Percentiles rank a stretch among this genome's conserved stretches.
phyloP scores from a whole-genome alignment of 2,797 vertebrate genomes.

The Peromyscus nudipes region DNA sequence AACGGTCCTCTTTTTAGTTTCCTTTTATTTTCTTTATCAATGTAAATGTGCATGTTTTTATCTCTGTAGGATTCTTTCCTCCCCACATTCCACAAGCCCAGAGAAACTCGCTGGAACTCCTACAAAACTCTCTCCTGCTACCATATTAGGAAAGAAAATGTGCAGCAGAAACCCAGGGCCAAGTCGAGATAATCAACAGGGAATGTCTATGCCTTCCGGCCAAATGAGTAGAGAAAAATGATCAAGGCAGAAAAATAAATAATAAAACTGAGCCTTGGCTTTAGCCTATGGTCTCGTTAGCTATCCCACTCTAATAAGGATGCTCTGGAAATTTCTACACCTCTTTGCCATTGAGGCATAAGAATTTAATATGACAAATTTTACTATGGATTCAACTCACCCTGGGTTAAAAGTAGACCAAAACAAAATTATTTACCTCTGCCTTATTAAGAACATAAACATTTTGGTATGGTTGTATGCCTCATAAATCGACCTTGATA shows the following conservation, averaged over 20 bases:
- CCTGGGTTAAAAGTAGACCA: conserved; percentile 6
- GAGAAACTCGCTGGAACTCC: conserved; percentile 87
- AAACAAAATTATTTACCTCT: conserved; percentile 45
- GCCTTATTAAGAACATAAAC: conserved; percentile 65
- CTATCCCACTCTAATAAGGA: conserved; percentile 67
- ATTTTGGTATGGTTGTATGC: neutral
- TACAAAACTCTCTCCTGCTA: conserved; percentile 85
- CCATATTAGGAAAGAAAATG: conserved; percentile 91
- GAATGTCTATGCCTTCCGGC: conserved; percentile 87
- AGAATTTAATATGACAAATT: conserved; percentile 60
- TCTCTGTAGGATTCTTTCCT: conserved; percentile 84
- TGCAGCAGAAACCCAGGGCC: conserved; percentile 83
- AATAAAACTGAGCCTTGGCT: conserved; percentile 78
- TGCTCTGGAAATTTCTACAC: conserved; percentile 72
- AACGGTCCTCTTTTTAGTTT: conserved; percentile 65
- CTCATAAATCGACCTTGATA: conserved; percentile 61
- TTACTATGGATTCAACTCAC: conserved; percentile 70
- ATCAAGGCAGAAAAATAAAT: conserved; percentile 86
- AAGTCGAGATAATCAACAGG: conserved; percentile 87
- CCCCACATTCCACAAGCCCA: conserved; percentile 87
- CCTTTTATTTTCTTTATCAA: conserved; percentile 76
- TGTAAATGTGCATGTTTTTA: conserved; percentile 84
- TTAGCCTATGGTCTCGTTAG: conserved; percentile 72
- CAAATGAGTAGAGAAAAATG: conserved; percentile 86
- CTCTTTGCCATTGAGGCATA: conserved; percentile 66